Evolutionary conservation across 2,113 vertebrate species (phyloP), one percentile per base, ranked within the genome.

Genomic region (Prietella phreatophila): DNA sequence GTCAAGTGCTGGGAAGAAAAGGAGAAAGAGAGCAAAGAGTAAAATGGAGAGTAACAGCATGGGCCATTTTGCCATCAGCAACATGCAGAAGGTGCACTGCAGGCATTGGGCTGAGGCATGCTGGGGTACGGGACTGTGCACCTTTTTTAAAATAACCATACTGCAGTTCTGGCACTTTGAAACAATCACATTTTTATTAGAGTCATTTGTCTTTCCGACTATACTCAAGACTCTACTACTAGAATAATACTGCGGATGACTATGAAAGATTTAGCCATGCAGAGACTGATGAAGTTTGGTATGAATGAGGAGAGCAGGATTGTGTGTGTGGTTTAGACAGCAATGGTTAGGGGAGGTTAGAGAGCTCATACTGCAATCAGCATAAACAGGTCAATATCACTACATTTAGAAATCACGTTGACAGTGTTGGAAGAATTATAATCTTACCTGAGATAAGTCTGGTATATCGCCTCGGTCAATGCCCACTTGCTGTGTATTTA

Each of bases 391-490:
- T 69, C 61, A 58, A 22, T 42, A 42, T n/a, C 20, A 56, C 14
- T 69, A 80, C 0, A 14, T 7, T 67, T 58, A 85, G 42, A 58
- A 47, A 50, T 50, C 47, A 50, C 3, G n/a, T 25, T 27, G 65
- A 67, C n/a, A 9, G 50, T 20, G 47, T 75, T 47, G 73, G 69
- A 0, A n/a, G 2, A 71, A 10, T 82, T 14, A 78, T 10, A 0
- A 15, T 91, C 89, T 94, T 94, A 98, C 97, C 97, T 99, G 97
- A 88, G 97, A 98, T 92, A 99, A 96, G 91, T 99, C 98, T 92
- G 98, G 97, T 92, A 99, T 99, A 93, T 98, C 98, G 87, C 97
- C 98, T 96, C 97, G 96, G 93, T 99, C 97, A 89, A 99, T 99
- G 86, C 97, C 97, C 88, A 99, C 97, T 97, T 98, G 97, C 97